Percentiles rank a stretch among this genome's conserved stretches.
Conservation (phyloP, 2,113 vertebrate genomes). For the Corvus cornix region DNA sequence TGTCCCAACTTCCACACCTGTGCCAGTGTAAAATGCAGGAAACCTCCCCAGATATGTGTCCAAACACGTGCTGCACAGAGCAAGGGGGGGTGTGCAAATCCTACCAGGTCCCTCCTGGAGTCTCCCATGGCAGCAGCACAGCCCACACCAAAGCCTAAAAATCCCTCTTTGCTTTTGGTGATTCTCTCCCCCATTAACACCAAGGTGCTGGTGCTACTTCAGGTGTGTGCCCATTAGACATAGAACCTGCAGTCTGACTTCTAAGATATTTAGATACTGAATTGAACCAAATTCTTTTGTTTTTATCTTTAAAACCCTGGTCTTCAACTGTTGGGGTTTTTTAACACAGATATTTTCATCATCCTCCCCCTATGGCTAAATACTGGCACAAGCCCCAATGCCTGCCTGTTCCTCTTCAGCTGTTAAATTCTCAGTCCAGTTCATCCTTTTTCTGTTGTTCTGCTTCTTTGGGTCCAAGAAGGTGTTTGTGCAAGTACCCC, state of each 20-base stretch:
- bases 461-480: neutral
- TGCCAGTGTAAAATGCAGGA: neutral
- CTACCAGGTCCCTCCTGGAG: neutral
- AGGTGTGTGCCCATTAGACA: neutral
- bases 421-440: neutral
- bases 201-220: neutral
- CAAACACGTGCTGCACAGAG: accelerated
- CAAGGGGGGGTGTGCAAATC: neutral
- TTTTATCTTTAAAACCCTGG: neutral
- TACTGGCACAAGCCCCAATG: neutral
- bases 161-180: neutral
- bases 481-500: neutral
- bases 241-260: neutral
- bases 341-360: neutral
- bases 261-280: neutral
- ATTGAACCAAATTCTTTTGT: neutral
- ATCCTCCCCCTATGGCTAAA: neutral
- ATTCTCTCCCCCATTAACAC: neutral
- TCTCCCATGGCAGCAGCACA: neutral
- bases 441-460: neutral
- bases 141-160: neutral
- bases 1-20: neutral
- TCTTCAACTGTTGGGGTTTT: accelerated
- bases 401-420: neutral
- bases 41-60: neutral